Evolutionary conservation across 2,797 vertebrate genomes (phyloP).

Genomic region (Amblyraja radiata): DNA sequence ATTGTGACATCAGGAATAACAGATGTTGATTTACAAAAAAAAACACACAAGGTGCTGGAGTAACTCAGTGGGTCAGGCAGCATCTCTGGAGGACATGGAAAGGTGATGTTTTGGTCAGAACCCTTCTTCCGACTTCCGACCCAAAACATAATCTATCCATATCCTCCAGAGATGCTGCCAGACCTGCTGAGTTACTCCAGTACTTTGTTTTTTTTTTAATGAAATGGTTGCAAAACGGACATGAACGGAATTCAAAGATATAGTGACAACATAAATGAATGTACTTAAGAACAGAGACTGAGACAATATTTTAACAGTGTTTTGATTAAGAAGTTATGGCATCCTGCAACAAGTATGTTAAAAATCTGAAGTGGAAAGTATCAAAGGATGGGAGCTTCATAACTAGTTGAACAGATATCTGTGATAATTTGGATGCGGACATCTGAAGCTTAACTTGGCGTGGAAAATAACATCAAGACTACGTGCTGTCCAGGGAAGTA

Average conservation of each 20-base stretch:
- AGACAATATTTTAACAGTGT: not conserved
- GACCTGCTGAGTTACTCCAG: too few relatives aligned
- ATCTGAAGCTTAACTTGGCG: not conserved
- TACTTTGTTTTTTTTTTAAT: too few relatives aligned
- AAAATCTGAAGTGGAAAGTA: not conserved
- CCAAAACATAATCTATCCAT: too few relatives aligned
- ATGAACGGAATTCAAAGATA: not conserved
- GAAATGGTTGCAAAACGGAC: not conserved
- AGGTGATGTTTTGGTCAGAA: too few relatives aligned
- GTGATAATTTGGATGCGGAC: not conserved
- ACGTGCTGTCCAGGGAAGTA: not conserved
- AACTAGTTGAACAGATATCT: not conserved
- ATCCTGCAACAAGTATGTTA: not conserved
- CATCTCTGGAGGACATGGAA: too few relatives aligned
- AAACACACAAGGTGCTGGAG: too few relatives aligned
- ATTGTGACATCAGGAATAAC: not conserved
- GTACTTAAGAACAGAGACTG: not conserved
- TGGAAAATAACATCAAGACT: too few relatives aligned
- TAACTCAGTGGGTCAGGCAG: too few relatives aligned
- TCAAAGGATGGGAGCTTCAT: not conserved
- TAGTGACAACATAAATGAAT: not conserved
- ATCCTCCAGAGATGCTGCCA: too few relatives aligned
- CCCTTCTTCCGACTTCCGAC: too few relatives aligned
- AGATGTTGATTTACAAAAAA: too few relatives aligned
- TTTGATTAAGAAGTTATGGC: not conserved